Base-by-base conservation (phyloP, 2,113 vertebrate species). In the Stigmatopora nigra region DNA sequence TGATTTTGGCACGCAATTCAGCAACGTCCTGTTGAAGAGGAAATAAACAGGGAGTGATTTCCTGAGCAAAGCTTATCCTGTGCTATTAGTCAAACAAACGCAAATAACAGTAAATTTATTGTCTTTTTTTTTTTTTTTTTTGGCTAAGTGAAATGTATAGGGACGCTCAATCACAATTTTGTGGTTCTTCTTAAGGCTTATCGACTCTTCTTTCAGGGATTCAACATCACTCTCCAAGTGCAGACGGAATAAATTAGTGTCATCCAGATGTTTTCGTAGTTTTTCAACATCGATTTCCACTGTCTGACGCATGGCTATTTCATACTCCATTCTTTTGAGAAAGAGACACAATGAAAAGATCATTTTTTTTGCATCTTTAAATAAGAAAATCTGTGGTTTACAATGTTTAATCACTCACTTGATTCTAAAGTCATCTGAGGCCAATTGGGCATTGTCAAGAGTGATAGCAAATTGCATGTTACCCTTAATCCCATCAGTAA, bases 161-260 rank as follows among this genome's bases (percentile, higher is more conserved):
- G 22, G 49, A 2, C 4, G 36, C 58, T 61, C 20, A 4, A 79
- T 86, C 75, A 96, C 94, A 82, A 76, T 81, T 25, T 91, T 84
- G 0, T 98, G 94, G 78, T 88, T 93, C 86, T 86, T 95, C 84
- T 65, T 93, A 13, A 96, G 83, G 41, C 2, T 87, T 46, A 94
- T 77, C 75, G 95, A 13, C 77, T 98, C 93, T 76, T 95, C 93
- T 70, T 83, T 91, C 36, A 94, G 88, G 15, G 89, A 86, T 72
- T 98, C 94, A 0, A 89, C 80, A 60, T 91, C 85, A 0, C 66
- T 41, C 80, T 92, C 92, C 69, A 92, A 79, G 68, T 92, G 84
- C 79, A 92, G 41, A 3, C 89, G 82, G 14, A 64, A 31, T 7
- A 90, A 31, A 12, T 89, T 90, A 41, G 88, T 92, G 68, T 92